phyloP scores from a whole-genome alignment of 2,797 vertebrate species.

The Masticophis lateralis region DNA sequence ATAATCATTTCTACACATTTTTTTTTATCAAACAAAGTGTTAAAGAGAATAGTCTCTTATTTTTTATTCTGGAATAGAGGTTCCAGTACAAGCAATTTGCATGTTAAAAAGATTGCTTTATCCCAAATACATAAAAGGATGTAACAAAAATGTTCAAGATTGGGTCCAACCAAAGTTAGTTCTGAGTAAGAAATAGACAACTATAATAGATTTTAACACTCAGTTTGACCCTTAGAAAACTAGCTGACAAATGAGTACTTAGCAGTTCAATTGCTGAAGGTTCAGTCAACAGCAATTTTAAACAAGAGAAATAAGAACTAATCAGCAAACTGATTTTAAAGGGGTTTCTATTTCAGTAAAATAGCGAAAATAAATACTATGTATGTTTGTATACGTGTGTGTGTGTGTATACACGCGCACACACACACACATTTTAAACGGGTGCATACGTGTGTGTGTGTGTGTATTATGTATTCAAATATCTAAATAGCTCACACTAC shows the following conservation, averaged over 20 bases:
- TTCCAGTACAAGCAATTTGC: not conserved
- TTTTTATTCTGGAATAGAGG: not conserved
- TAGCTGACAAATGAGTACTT: not conserved
- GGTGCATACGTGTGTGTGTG: not conserved
- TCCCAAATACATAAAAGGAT: not conserved
- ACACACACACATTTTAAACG: not conserved
- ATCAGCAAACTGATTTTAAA: not conserved
- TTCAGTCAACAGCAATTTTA: not conserved
- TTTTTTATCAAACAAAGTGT: not conserved
- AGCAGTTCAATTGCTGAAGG: not conserved
- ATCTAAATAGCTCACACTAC: not conserved
- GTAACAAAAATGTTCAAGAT: not conserved
- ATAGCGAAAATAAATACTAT: not conserved
- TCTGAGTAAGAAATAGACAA: not conserved
- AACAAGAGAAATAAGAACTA: not conserved
- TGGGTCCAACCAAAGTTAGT: not conserved
- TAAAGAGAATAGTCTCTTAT: not conserved
- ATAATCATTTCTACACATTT: not conserved
- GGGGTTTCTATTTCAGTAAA: not conserved
- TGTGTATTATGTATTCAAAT: not conserved
- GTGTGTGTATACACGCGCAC: no score
- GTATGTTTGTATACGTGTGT: not conserved
- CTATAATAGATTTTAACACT: not conserved
- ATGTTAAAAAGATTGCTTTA: not conserved
- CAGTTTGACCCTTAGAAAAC: not conserved